Percentiles rank a stretch among this genome's conserved stretches.
Conservation (phyloP, 2,113 vertebrate species). For the Chloropsis cyanopogon region DNA sequence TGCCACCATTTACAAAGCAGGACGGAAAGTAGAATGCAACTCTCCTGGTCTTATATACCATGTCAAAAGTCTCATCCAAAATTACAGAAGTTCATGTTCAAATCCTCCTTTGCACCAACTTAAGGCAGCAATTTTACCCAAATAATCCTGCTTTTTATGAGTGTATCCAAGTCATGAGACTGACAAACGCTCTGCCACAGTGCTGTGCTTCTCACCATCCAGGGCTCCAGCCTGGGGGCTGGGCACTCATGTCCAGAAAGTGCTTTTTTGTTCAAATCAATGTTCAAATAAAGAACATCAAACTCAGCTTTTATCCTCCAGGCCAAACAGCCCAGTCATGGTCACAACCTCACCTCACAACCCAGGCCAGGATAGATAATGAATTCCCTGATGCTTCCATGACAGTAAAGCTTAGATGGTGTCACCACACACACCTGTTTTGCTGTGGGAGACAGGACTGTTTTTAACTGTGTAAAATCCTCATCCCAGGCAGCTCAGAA, state of each 20-base stretch:
- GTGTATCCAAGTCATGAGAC: background rate
- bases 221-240: background rate
- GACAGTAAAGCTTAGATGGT: background rate
- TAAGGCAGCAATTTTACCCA: background rate
- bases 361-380: background rate
- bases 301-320: background rate
- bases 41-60: background rate
- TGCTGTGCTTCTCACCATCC: background rate
- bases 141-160: background rate
- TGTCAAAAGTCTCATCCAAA: background rate
- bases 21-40: background rate
- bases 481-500: background rate
- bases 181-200: background rate
- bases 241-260: fast-evolving
- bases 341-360: background rate
- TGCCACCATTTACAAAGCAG: background rate
- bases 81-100: background rate
- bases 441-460: background rate
- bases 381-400: background rate
- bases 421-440: background rate
- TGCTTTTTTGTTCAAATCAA: background rate
- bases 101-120: background rate
- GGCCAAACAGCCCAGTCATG: background rate
- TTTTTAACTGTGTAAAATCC: background rate
- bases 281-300: background rate